Conservation (phyloP, 1,140 invertebrate genomes). For the Anthonomus grandis region DNA sequence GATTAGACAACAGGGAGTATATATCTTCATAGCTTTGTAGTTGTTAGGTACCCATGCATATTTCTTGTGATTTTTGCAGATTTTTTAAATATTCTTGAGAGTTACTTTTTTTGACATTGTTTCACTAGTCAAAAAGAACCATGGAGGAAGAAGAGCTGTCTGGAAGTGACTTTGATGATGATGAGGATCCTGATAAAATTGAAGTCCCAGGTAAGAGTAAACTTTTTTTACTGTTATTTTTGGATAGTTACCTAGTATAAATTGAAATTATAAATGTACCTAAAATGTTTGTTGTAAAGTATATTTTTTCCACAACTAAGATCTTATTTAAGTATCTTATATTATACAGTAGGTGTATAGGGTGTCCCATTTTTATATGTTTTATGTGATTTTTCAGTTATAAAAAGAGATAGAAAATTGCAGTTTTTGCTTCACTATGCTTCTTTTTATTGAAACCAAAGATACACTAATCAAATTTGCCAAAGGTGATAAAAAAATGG, state of each 20-base stretch:
- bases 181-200: constrained; percentile 86
- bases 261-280: neutral
- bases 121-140: constrained; percentile 41
- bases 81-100: constrained; percentile 11
- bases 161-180: constrained; percentile 79
- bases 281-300: neutral
- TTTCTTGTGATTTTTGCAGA: constrained; percentile 22
- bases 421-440: too few species aligned
- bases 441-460: too few species aligned
- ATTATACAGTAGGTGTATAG: too few species aligned
- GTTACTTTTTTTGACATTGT: constrained; percentile 24
- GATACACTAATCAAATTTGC: too few species aligned
- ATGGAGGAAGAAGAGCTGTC: constrained; percentile 63
- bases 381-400: too few species aligned
- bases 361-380: too few species aligned
- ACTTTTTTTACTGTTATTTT: neutral
- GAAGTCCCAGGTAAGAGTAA: constrained; percentile 82
- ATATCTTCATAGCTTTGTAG: neutral
- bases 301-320: neutral
- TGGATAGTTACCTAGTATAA: constrained; percentile 2
- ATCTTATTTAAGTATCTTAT: too few species aligned
- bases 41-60: neutral
- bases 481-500: too few species aligned
- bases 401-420: too few species aligned
- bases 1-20: constrained; percentile 4